Conservation (phyloP, 2,113 vertebrate genomes). For the Siniperca knerii region DNA sequence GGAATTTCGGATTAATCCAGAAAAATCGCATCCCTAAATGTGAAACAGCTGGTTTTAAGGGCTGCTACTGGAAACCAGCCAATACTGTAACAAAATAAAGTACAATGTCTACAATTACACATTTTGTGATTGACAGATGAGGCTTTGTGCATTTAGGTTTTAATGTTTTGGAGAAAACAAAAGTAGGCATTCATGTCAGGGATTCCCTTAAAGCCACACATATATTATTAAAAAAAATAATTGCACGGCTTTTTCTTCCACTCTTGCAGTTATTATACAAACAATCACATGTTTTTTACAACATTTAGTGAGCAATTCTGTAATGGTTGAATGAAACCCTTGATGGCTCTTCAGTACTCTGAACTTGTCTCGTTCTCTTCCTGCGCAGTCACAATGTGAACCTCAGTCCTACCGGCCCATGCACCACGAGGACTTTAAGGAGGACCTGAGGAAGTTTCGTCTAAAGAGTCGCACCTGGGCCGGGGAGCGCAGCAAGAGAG, state of each 20-base stretch:
- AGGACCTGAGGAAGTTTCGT: constrained; percentile 90
- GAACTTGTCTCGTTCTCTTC: background rate
- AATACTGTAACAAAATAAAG: no score
- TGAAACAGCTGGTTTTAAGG: no score
- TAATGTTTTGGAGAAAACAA: no score
- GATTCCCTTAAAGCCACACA: no score
- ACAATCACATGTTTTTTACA: no score
- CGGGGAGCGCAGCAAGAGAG: constrained; percentile 94
- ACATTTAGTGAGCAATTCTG: background rate
- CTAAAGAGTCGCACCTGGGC: constrained; percentile 91
- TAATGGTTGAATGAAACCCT: background rate
- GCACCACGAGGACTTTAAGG: constrained; percentile 91
- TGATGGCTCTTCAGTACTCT: background rate
- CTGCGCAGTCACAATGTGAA: constrained; percentile 87
- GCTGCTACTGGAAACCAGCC: no score
- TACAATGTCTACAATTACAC: no score
- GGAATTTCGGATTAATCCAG: no score
- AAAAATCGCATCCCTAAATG: background rate
- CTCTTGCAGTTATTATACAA: no score
- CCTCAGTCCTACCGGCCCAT: constrained; percentile 92
- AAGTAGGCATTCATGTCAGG: no score
- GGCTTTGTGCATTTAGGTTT: background rate
- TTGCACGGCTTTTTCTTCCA: no score
- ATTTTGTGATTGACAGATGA: background rate
- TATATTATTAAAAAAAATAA: no score